phyloP scores from a whole-genome alignment of 2,888 invertebrate genomes.

The Euplagia quadripunctaria region DNA sequence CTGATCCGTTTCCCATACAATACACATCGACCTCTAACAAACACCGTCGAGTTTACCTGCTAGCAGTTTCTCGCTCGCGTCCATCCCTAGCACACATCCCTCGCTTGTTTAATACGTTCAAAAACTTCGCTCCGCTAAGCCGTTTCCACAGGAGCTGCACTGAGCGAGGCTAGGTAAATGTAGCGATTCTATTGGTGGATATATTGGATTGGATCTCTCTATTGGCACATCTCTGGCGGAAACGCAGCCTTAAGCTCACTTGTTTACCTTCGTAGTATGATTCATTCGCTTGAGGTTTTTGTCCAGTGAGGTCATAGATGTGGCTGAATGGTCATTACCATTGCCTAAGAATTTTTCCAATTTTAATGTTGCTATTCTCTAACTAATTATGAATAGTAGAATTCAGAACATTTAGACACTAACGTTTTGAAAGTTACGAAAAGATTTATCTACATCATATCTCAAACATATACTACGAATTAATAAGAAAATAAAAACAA shows the following conservation, averaged over 20 bases:
- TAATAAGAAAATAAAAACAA: not conserved
- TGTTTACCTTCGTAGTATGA: conserved; percentile 43
- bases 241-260: not conserved
- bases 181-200: too few relatives aligned
- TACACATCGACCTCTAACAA: too few relatives aligned
- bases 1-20: too few relatives aligned
- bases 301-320: conserved; percentile 40
- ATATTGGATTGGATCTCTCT: too few relatives aligned
- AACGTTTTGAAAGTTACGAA: not conserved
- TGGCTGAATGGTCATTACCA: conserved; percentile 40
- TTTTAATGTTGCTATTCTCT: conserved; percentile 18
- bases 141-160: too few relatives aligned
- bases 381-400: not conserved
- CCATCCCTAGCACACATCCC: too few relatives aligned
- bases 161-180: too few relatives aligned
- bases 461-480: not conserved
- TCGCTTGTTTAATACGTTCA: too few relatives aligned
- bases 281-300: conserved; percentile 33
- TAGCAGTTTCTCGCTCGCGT: too few relatives aligned
- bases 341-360: conserved; percentile 15
- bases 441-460: not conserved
- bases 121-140: too few relatives aligned
- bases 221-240: too few relatives aligned
- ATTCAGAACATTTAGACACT: not conserved
- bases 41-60: too few relatives aligned